A percentile compares a stretch with the other conserved stretches of the same genome.
These are phyloP conservation scores for Sternarchorhynchus goeldii DNA, from an alignment of 2,797 vertebrate genomes.

Conservation along the genomic window DNA sequence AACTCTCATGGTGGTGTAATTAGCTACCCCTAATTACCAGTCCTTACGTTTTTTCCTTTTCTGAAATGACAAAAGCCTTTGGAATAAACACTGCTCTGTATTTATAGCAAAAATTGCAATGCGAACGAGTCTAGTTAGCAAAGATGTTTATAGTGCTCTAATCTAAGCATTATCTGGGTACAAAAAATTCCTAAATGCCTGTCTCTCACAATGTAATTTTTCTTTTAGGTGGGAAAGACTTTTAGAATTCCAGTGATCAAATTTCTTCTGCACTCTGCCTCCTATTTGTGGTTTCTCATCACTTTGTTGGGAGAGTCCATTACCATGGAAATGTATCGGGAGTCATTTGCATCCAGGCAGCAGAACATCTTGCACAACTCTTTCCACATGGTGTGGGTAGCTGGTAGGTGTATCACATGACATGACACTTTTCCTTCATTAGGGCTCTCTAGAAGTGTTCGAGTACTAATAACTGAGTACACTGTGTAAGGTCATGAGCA, in stretches of 20 bases:
- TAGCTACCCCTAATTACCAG: too few relatives aligned
- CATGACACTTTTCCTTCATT: background rate
- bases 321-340: conserved; percentile 82
- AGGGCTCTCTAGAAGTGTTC: background rate
- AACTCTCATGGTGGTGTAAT: too few relatives aligned
- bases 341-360: conserved; percentile 75
- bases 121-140: too few relatives aligned
- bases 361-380: conserved; percentile 86
- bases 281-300: conserved; percentile 91
- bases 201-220: background rate
- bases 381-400: conserved; percentile 91
- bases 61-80: too few relatives aligned
- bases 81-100: too few relatives aligned
- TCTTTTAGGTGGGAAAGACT: conserved; percentile 77
- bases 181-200: background rate
- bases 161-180: too few relatives aligned
- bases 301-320: conserved; percentile 86
- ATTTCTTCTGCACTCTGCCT: conserved; percentile 87
- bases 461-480: background rate
- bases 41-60: too few relatives aligned
- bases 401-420: conserved; percentile 71
- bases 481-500: background rate
- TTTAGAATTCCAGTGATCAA: conserved; percentile 87
- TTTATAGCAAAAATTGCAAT: too few relatives aligned
- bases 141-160: too few relatives aligned